These are phyloP conservation scores for Pogonognathellus flavescens DNA, from an alignment of 1,140 invertebrate species.

Conservation along the genomic window DNA sequence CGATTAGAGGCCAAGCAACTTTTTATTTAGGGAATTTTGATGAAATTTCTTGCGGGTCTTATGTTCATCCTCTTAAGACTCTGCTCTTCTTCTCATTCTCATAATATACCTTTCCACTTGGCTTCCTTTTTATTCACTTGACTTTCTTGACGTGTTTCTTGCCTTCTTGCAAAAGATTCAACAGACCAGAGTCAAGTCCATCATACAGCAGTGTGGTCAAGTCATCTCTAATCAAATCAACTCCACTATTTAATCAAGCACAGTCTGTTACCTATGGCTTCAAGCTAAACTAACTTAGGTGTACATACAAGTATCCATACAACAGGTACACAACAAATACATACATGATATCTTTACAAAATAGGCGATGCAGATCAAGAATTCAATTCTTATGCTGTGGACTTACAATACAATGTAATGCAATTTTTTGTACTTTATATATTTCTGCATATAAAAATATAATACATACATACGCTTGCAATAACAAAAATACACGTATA, in stretches of 20 bases:
- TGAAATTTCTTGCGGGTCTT: slow-evolving; percentile 53
- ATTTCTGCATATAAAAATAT: no score
- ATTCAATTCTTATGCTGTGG: background rate
- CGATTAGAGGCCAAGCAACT: slow-evolving; percentile 61
- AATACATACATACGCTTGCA: no score
- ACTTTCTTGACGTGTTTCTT: background rate
- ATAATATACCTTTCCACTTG: background rate
- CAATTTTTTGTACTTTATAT: no score
- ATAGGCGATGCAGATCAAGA: background rate
- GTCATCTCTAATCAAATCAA: slow-evolving; percentile 46
- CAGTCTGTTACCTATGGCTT: background rate
- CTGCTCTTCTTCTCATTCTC: slow-evolving; percentile 5
- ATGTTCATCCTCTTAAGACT: slow-evolving; percentile 1
- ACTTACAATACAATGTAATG: no score
- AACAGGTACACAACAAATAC: background rate
- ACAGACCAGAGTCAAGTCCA: background rate
- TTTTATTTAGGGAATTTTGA: slow-evolving; percentile 60
- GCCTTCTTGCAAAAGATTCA: slow-evolving; percentile 7
- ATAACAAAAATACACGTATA: no score
- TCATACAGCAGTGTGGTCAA: background rate
- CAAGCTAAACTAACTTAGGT: background rate
- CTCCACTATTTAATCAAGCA: slow-evolving; percentile 28
- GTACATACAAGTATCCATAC: background rate
- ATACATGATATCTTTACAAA: background rate
- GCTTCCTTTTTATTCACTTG: slow-evolving; percentile 25